Base-by-base conservation (phyloP, 2,113 vertebrate genomes). In the Rhinoptilus africanus region DNA sequence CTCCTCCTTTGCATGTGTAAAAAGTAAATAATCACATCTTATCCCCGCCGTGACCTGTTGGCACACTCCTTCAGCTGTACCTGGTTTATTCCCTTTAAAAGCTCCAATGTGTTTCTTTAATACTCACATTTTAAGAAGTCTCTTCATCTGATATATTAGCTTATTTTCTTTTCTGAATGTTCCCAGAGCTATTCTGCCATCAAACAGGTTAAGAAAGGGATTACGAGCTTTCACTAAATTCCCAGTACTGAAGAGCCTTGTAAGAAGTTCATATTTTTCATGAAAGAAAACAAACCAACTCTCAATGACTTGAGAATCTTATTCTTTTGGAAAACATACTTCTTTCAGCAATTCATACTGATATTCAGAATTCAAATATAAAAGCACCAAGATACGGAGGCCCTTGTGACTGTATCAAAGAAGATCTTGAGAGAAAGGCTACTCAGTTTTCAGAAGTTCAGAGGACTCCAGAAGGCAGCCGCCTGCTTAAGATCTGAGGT, bases 381-480 rank as follows among this genome's bases (percentile, higher is more conserved):
- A 84, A 86, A 94, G 34, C 48, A 89, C 41, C 28, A 81, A 64
- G 43, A 5, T 34, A 71, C 28, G 82, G 72, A 94, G 39, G 12
- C 6, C 24, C 15, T 72, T 82, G 43, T 76, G 51, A 32, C 20
- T 54, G 2, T 47, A 6, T 50, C 24, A 67, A 47, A 72, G 67
- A 83, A 12, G 35, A 50, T 5, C 10, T 69, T 1, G 7, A 73
- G 34, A 51, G 45, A 88, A 93, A 93, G 34, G 10, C 10, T 83
- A 37, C 9, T 76, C 53, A 30, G 54, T 68, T 88, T 67, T 86
- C 75, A 75, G 15, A 57, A 62, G 45, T 92, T 94, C 16, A 7
- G 76, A 88, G 66, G 63, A 78, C 35, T 73, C 86, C n/a, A 64
- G 72, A 93, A 94, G 93, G 88, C 69, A 83, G 75, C 85, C 96